Conservation (phyloP, 2,797 vertebrate genomes). For the Eulemur coronatus region DNA sequence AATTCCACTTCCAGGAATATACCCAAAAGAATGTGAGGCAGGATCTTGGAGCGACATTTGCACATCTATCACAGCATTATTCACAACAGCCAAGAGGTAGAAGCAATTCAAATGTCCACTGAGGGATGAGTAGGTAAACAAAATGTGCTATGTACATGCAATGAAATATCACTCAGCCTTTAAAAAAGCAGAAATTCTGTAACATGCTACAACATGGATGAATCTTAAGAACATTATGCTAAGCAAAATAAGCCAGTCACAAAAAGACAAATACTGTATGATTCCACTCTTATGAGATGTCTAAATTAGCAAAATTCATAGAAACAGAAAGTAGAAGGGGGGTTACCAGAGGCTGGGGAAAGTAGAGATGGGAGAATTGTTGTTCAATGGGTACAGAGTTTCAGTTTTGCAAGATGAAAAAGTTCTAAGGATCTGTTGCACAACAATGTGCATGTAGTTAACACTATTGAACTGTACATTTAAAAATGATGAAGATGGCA, state of each 20-base stretch:
- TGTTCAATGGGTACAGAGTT: neutral
- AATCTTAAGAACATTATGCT: neutral
- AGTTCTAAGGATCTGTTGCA: neutral
- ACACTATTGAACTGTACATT: neutral
- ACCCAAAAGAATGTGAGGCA: neutral
- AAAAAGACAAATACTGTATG: neutral
- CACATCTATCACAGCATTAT: neutral
- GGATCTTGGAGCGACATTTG: neutral
- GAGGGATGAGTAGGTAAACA: neutral
- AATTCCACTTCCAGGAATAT: neutral
- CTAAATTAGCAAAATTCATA: neutral
- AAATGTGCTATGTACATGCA: neutral
- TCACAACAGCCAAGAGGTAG: neutral
- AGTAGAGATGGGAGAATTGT: neutral
- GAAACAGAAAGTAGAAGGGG: neutral
- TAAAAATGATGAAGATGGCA: neutral
- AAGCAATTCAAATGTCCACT: neutral
- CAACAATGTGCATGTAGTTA: neutral
- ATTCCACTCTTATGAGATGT: neutral
- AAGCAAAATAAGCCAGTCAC: neutral
- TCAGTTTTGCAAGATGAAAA: neutral
- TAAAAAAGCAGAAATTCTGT: neutral
- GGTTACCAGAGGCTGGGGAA: neutral
- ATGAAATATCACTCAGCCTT: neutral
- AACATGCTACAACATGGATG: neutral